Base-by-base conservation (phyloP, 1,140 invertebrate species). In the Hycleus phaleratus region DNA sequence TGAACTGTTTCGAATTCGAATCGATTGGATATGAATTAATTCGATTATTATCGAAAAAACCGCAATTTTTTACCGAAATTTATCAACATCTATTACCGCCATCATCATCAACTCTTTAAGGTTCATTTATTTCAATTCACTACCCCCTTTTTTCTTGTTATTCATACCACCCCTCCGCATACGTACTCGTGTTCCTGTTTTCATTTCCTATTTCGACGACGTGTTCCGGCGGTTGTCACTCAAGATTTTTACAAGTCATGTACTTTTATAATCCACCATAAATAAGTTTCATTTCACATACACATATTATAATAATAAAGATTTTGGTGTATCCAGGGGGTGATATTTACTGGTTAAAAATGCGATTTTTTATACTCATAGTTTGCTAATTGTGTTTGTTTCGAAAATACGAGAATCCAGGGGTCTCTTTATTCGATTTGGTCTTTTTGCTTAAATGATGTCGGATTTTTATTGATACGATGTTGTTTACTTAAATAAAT, bases 171-270 rank as follows among this genome's bases (percentile, higher is more conserved):
- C 32, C 32, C 32, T 32, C 3, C 58, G 43, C 56, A 55, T 50
- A 62, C 62, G 59, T 62, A 62, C 65, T 58, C 60, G 59, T 58
- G 61, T 72, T 72, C 69, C 69, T 67, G 67, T 71, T 73, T 68
- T 69, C 71, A 71, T 73, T 71, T 70, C 70, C 69, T 65, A 39
- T 32, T 53, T 61, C 60, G 65, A 68, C 66, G 68, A 63, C 65
- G 58, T 65, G 65, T 71, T 73, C 70, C 70, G 66, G 68, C 56
- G 68, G 63, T 70, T 72, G 71, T 73, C 71, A 72, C 71, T 72
- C 70, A 71, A 57, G 59, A 72, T 72, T 73, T 72, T 72, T 68
- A 73, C 71, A 73, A 71, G 66, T 71, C 71, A 73, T 73, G 70
- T 65, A 73, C 63, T 71, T 73, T 72, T 71, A 73, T 73, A 72